Base-by-base conservation (phyloP, 2,113 vertebrate species). In the Serilophus lunatus region DNA sequence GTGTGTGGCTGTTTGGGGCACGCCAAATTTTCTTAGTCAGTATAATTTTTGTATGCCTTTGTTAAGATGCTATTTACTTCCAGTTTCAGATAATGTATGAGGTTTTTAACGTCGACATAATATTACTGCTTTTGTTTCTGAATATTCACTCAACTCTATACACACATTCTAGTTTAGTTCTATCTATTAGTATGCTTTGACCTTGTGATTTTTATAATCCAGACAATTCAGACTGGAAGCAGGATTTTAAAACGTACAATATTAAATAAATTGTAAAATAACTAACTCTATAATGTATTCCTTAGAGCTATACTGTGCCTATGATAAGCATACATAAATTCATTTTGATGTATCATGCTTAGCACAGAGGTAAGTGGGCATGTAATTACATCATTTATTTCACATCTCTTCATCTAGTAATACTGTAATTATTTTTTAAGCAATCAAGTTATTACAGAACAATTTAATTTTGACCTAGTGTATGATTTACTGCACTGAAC, bases 311-410 rank as follows among this genome's bases (percentile, higher is more conserved):
- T n/a, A 12, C 8, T 65, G 2, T 63, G n/a, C 16, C 13, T 86
- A n/a, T 59, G 89, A 91, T 61, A 66, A 86, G 26, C 15, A 47
- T 23, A 61, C 11, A 78, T 59, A 83, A 77, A 93, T 78, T 83
- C 3, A 83, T 86, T 66, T 82, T 81, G 29, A 51, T 81, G 26
- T 44, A 86, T 82, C 42, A 38, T 60, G 71, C 18, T 77, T 53
- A 74, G 42, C 35, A 75, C 28, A 71, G 60, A 81, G 76, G 33
- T 77, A 93, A 95, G 75, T 82, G 18, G 50, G 76, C 59, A 74
- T 80, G 38, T 84, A 86, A 95, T 93, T 60, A 86, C 22, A 51
- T 82, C 26, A 75, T 86, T 90, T 86, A 47, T 86, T 90, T 88
- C 4, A 35, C 40, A n/a, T 92, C 50, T 81, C 68, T 83, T 86